phyloP scores from a whole-genome alignment of 92 coral and sea anemone genomes.

The Epizoanthus illoricatus region DNA sequence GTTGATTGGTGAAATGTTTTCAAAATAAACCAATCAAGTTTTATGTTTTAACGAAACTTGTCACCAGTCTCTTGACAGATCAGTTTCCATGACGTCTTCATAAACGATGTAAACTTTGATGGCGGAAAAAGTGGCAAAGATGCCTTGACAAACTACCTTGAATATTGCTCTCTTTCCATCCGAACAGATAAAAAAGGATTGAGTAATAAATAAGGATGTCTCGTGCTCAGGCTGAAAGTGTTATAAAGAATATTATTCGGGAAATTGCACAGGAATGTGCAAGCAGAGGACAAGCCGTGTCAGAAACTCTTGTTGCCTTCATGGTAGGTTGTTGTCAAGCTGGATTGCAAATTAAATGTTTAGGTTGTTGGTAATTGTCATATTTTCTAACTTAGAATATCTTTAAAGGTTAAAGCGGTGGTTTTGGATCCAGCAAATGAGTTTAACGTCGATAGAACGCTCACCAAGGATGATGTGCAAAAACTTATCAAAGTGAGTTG shows the following conservation, averaged over 20 bases:
- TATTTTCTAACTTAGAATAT: neutral
- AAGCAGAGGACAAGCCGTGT: conserved; percentile 95
- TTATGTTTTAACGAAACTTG: conserved; percentile 2
- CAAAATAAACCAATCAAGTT: conserved; percentile 9
- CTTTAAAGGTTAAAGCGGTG: conserved; percentile 89
- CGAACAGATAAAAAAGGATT: neutral
- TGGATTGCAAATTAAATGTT: neutral
- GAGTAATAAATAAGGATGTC: conserved; percentile 61
- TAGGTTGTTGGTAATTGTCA: neutral
- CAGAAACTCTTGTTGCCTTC: conserved; percentile 96
- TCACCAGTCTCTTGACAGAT: conserved; percentile 48
- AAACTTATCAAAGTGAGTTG: conserved; percentile 85
- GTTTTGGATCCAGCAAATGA: conserved; percentile 97
- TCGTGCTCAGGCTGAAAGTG: conserved; percentile 98
- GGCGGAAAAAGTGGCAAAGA: conserved; percentile 34
- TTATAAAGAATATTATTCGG: conserved; percentile 94
- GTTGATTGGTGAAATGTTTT: neutral
- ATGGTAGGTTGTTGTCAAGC: conserved; percentile 63
- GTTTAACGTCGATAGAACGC: conserved; percentile 96
- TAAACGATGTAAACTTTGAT: conserved; percentile 50
- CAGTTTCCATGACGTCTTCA: conserved; percentile 74
- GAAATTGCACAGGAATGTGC: conserved; percentile 99
- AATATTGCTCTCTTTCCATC: conserved; percentile 8
- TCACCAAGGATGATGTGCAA: conserved; percentile 98
- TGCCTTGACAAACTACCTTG: neutral